phyloP scores from a whole-genome alignment of 2,113 vertebrate species.

The Colossoma macropomum region DNA sequence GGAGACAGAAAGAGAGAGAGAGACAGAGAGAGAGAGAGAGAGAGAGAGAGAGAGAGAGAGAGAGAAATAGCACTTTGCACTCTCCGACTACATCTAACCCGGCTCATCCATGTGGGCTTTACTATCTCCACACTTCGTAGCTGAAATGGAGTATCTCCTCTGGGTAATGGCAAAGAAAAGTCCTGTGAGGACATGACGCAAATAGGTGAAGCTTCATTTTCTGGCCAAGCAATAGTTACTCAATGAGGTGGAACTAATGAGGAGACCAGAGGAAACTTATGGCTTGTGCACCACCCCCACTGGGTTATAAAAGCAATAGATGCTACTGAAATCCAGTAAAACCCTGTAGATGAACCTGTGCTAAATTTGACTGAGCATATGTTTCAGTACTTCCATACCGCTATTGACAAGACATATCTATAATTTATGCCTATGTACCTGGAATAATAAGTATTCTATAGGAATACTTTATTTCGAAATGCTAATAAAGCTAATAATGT shows the following conservation, averaged over 20 bases:
- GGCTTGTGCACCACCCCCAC: constrained; percentile 29
- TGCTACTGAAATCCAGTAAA: constrained; percentile 33
- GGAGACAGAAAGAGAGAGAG: not conserved
- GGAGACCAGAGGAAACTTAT: constrained; percentile 42
- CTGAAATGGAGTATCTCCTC: not conserved
- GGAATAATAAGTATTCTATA: not conserved
- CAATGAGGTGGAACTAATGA: constrained; percentile 65
- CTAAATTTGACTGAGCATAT: not conserved
- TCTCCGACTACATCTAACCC: not conserved
- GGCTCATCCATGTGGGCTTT: not conserved
- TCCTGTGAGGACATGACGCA: constrained; percentile 50
- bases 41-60: not conserved
- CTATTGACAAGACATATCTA: not conserved
- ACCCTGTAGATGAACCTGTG: not conserved
- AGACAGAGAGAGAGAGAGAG: not conserved
- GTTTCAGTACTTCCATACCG: not conserved
- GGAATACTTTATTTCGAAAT: not conserved
- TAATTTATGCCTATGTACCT: not conserved
- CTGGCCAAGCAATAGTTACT: constrained; percentile 50
- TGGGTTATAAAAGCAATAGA: not conserved
- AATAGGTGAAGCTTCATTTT: constrained; percentile 63
- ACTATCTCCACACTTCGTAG: not conserved
- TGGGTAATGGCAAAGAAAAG: not conserved
- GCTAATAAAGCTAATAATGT: too few relatives aligned
- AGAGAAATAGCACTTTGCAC: not conserved